These are phyloP conservation scores for Anabacerthia variegaticeps DNA, from an alignment of 2,797 vertebrate species.

Conservation along the genomic window DNA sequence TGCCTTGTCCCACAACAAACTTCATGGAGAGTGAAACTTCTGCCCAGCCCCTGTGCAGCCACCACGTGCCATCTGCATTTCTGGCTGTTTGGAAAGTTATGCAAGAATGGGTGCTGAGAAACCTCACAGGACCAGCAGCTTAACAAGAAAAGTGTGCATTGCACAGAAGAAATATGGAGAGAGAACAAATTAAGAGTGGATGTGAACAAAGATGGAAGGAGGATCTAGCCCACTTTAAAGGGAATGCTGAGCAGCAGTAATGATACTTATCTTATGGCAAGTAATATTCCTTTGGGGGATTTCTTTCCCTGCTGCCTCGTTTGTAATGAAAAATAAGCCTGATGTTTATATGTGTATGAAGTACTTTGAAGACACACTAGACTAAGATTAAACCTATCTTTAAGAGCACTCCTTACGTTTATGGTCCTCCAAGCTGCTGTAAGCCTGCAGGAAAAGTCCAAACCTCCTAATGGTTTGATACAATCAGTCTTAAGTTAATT, in stretches of 20 bases:
- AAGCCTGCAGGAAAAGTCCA: slow-evolving; percentile 19
- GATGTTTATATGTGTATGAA: not conserved
- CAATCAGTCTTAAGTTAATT: slow-evolving; percentile 15
- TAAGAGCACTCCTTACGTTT: slow-evolving; percentile 11
- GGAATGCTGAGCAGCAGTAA: slow-evolving; percentile 12
- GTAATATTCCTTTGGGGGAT: slow-evolving; percentile 32
- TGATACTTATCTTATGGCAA: slow-evolving; percentile 31
- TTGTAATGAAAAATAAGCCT: slow-evolving; percentile 56
- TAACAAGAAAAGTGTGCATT: not conserved
- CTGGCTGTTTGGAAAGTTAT: not conserved
- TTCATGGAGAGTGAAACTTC: not conserved
- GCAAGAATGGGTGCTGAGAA: not conserved
- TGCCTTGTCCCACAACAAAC: not conserved
- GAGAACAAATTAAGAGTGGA: not conserved
- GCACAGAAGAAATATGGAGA: not conserved
- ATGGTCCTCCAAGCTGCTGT: slow-evolving; percentile 39
- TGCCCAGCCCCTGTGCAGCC: not conserved
- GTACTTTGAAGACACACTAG: slow-evolving; percentile 34
- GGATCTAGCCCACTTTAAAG: slow-evolving; percentile 1
- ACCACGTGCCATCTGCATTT: not conserved
- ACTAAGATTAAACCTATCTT: slow-evolving; percentile 45
- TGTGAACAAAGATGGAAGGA: not conserved
- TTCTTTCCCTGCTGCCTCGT: not conserved
- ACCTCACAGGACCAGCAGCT: rapidly evolving
- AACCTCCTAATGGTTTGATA: not conserved